Conservation (phyloP, 2,113 vertebrate species). For the Abramis brama region DNA sequence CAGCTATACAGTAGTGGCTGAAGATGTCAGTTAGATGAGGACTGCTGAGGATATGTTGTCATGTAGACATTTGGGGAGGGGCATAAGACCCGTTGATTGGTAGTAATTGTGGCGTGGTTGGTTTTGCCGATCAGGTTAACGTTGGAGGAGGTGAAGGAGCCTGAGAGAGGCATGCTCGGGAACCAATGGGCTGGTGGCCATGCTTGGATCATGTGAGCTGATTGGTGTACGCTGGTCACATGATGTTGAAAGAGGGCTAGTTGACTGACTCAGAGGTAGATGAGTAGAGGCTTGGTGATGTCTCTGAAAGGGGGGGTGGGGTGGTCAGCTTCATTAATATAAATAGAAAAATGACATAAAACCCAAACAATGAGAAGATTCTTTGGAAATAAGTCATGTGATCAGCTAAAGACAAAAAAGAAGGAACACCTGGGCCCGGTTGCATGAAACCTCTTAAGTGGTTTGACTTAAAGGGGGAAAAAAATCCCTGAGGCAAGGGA, state of each 20-base stretch:
- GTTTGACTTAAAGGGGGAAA: no score
- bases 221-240: conserved; percentile 98
- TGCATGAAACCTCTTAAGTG: no score
- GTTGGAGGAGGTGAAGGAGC: conserved; percentile 91
- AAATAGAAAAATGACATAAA: conserved; percentile 85
- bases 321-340: conserved; percentile 99
- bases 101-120: conserved; percentile 93
- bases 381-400: conserved; percentile 20
- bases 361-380: conserved; percentile 83
- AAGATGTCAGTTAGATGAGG: conserved; percentile 98
- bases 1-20: conserved; percentile 76
- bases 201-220: conserved; percentile 99
- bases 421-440: no score
- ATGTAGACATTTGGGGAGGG: conserved; percentile 93
- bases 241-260: conserved; percentile 99
- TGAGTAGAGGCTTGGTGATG: conserved; percentile 99
- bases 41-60: conserved; percentile 96
- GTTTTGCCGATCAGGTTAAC: conserved; percentile 93
- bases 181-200: conserved; percentile 98
- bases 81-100: conserved; percentile 90
- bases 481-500: no score
- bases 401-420: no score
- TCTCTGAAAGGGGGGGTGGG: conserved; percentile 97
- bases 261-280: conserved; percentile 99
- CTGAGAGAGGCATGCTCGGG: conserved; percentile 99